Evolutionary conservation across 2,888 invertebrate genomes (phyloP).

Genomic region (Pristionchus entomophagus): DNA sequence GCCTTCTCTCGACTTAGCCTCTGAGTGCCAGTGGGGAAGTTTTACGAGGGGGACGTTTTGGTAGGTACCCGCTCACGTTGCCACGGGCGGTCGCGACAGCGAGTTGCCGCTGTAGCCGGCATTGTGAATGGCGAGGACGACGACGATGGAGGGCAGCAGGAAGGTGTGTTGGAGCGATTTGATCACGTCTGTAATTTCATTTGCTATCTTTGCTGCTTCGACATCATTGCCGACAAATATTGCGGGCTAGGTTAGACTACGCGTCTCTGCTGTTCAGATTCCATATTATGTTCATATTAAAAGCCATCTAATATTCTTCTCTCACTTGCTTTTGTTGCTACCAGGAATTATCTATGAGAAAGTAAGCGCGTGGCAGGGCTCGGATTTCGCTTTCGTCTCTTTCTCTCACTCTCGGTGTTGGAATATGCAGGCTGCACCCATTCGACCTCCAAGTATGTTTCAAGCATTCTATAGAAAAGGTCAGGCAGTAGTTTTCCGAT

Average conservation of each 20-base stretch:
- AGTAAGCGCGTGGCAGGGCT: not conserved
- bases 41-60: too few species aligned
- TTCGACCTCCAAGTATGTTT: too few species aligned
- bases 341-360: not conserved
- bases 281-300: too few species aligned
- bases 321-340: not conserved
- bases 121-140: conserved; percentile 14
- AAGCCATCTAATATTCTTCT: not conserved
- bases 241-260: too few species aligned
- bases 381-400: not conserved
- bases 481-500: too few species aligned
- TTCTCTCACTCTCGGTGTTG: not conserved
- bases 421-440: too few species aligned
- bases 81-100: not conserved
- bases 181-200: not conserved
- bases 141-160: conserved; percentile 6
- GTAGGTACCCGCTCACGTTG: conserved; percentile 22
- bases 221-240: too few species aligned
- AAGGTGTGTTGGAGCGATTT: not conserved
- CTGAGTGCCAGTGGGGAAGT: too few species aligned
- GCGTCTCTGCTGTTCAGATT: too few species aligned
- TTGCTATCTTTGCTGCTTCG: not conserved
- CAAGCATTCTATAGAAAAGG: too few species aligned
- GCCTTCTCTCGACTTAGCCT: too few species aligned
- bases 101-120: conserved; percentile 27